These are phyloP conservation scores for Salvelinus alpinus DNA, from an alignment of 2,113 vertebrate genomes.

Conservation along the genomic window DNA sequence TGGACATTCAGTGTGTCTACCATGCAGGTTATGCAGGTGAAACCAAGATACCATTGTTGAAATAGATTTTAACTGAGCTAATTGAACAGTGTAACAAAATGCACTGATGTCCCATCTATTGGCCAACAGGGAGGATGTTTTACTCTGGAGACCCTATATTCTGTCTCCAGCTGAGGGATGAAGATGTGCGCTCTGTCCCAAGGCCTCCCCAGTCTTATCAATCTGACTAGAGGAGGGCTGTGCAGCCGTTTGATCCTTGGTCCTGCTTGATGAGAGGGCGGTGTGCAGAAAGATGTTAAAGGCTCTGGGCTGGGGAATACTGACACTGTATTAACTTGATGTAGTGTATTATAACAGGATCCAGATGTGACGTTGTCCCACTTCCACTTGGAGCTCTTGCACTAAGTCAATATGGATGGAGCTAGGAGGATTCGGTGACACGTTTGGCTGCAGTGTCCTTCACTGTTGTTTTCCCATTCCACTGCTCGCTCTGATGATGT, in stretches of 20 bases:
- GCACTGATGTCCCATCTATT: too few species aligned
- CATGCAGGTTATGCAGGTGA: too few species aligned
- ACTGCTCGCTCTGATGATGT: slow-evolving; percentile 38
- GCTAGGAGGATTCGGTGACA: slow-evolving; percentile 41
- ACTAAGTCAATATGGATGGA: slow-evolving; percentile 54
- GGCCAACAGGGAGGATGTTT: slow-evolving; percentile 38
- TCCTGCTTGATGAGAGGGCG: slow-evolving; percentile 48
- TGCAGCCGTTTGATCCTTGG: slow-evolving; percentile 51
- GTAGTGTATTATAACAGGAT: slow-evolving; percentile 42
- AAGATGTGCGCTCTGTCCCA: slow-evolving; percentile 52
- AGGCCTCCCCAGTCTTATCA: slow-evolving; percentile 52
- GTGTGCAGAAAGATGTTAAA: slow-evolving; percentile 16
- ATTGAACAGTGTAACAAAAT: too few species aligned
- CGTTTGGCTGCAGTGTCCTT: slow-evolving; percentile 54
- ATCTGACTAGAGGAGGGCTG: slow-evolving; percentile 50
- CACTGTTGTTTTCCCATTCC: slow-evolving; percentile 51
- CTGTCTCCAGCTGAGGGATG: slow-evolving; percentile 22
- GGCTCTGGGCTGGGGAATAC: slow-evolving; percentile 45
- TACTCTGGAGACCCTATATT: slow-evolving; percentile 27
- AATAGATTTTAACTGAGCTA: not conserved
- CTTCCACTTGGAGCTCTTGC: slow-evolving; percentile 29
- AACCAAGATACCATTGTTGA: not conserved
- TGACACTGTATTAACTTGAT: slow-evolving; percentile 51
- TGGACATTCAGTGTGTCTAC: not conserved
- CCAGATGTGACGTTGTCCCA: slow-evolving; percentile 43